These are phyloP conservation scores for Apostichopus japonicus DNA, from an alignment of 35 echinoderm and acorn worm species.

Conservation along the genomic window DNA sequence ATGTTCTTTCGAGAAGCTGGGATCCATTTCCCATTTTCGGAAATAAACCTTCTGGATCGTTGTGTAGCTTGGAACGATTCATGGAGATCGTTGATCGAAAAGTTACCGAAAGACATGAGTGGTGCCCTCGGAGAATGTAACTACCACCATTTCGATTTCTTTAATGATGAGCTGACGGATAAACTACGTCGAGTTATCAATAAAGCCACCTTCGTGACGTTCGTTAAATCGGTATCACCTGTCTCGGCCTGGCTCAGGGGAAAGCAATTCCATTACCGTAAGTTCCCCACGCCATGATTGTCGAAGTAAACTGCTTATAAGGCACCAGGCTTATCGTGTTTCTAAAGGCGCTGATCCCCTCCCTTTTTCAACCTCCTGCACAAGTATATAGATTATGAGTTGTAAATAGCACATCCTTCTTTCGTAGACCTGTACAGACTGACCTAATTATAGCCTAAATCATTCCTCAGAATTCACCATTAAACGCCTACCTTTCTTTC, in stretches of 20 bases:
- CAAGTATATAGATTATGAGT: too few species aligned
- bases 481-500: too few species aligned
- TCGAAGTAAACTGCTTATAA: too few species aligned
- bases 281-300: neutral
- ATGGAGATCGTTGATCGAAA: neutral
- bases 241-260: slow-evolving; percentile 43
- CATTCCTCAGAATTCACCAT: too few species aligned
- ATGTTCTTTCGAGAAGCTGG: slow-evolving; percentile 30
- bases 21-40: slow-evolving; percentile 12
- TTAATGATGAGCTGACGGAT: slow-evolving; percentile 26
- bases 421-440: too few species aligned
- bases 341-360: too few species aligned
- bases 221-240: slow-evolving; percentile 7
- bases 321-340: too few species aligned
- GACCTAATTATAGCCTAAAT: too few species aligned
- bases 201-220: slow-evolving; percentile 31
- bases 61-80: slow-evolving; percentile 43
- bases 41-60: slow-evolving; percentile 36
- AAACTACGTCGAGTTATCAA: neutral
- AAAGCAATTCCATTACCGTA: neutral
- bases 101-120: neutral
- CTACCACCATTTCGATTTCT: slow-evolving; percentile 45
- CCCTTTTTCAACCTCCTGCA: too few species aligned
- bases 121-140: neutral
- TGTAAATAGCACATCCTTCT: too few species aligned